A percentile compares a stretch with the other conserved stretches of the same genome.
These are phyloP conservation scores for Daboia siamensis DNA, from an alignment of 2,113 vertebrate species.

Conservation along the genomic window DNA sequence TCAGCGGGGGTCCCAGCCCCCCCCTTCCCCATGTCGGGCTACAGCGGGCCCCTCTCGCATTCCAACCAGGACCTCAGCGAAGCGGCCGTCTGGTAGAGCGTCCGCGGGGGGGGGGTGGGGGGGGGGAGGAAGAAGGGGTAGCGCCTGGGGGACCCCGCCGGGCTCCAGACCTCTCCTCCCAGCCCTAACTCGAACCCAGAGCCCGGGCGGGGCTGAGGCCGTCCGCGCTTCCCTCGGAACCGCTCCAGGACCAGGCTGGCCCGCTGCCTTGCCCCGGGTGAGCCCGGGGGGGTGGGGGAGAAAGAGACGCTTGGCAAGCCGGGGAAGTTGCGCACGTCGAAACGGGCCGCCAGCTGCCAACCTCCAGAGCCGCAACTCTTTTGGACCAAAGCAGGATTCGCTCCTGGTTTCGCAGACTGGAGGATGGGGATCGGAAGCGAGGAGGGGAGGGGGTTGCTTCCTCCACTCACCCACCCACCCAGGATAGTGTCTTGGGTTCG, in stretches of 20 bases:
- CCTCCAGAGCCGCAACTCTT: slow-evolving; percentile 18
- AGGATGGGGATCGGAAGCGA: neutral
- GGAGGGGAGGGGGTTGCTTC: neutral
- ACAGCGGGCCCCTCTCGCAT: slow-evolving; percentile 89
- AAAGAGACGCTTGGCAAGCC: neutral
- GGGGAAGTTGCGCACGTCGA: too few relatives aligned
- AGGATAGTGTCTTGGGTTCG: slow-evolving; percentile 53
- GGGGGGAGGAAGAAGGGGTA: too few relatives aligned
- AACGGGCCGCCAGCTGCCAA: neutral
- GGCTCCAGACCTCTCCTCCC: neutral
- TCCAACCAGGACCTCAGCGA: slow-evolving; percentile 94
- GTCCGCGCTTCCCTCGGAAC: neutral
- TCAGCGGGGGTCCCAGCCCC: slow-evolving; percentile 91
- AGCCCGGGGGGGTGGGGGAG: too few relatives aligned
- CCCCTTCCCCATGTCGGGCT: slow-evolving; percentile 91
- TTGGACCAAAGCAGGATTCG: slow-evolving; percentile 67
- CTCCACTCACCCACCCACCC: slow-evolving; percentile 5
- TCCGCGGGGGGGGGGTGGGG: slow-evolving; percentile 35
- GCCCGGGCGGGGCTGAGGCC: neutral
- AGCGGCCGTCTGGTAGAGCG: slow-evolving; percentile 86
- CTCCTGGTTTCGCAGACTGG: slow-evolving; percentile 25
- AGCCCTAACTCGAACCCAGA: neutral
- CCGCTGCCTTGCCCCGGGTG: neutral
- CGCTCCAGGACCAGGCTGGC: neutral
- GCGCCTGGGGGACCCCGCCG: too few relatives aligned